Base-by-base conservation (phyloP, 2,797 vertebrate species). In the Malurus splendens region DNA sequence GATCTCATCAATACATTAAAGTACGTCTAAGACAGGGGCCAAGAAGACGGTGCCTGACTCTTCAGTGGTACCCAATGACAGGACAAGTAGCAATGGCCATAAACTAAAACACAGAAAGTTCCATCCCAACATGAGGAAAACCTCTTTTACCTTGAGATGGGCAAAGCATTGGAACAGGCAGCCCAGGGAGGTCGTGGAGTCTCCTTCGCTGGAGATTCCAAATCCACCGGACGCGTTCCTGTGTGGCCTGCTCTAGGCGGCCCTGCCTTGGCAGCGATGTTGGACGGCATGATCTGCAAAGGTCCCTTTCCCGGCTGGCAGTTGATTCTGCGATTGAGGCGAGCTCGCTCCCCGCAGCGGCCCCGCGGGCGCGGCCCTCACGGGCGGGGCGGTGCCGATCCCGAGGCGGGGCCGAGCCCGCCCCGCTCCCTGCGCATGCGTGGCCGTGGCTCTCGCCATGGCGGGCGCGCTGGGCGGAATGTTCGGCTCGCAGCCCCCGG, bases 401-500 rank as follows among this genome's bases (percentile, higher is more conserved):
- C 36, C 36, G 36, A 36, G 30, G 51, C 74, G 3, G n/a, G 17
- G 10, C 8, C 2, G 33, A 20, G 13, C 32, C 64, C 48, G 27
- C 30, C 60, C 18, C 7, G 5, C 9, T 18, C 5, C 47, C 18
- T 17, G 47, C 41, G 5, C 27, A 12, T 6, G 81, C 91, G 93
- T 92, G 25, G 42, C 85, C 67, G 76, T 67, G 23, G 19, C 7
- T 7, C 0, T 6, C 2, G 10, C 3, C 30, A 99, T 99, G 98
- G 98, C 98, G 38, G 98, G 98, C 3, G 95, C 98, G 9, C 95
- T 99, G 68, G 93, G 98, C 1, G 98, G 98, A 0, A 99, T 99
- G 98, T 99, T 99, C 51, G 92, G 97, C 0, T 97, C 96, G 1
- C 99, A 98, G 94, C 96, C 96, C 0, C 96, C 98, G 0, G 97